Evolutionary conservation across 2,113 vertebrate species (phyloP).

Genomic region (Calyptomena viridis): DNA sequence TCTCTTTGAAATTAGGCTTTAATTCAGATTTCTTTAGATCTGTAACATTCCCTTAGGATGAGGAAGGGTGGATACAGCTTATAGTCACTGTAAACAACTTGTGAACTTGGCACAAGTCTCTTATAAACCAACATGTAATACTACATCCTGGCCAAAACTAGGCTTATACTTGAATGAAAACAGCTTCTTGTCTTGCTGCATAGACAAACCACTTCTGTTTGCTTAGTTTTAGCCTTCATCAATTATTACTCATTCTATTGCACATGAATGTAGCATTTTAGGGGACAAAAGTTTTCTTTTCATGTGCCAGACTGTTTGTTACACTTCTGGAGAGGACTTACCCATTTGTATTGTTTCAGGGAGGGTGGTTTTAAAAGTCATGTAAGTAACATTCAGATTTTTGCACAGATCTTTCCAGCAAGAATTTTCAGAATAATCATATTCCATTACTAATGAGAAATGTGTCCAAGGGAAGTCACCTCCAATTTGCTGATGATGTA

Average conservation of each 20-base stretch:
- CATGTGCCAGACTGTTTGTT: background rate
- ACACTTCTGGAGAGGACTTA: slow-evolving; percentile 50
- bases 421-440: slow-evolving; percentile 79
- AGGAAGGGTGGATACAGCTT: background rate
- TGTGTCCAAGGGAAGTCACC: slow-evolving; percentile 86
- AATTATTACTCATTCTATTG: background rate
- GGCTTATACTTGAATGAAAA: background rate
- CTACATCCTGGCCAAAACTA: background rate
- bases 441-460: slow-evolving; percentile 89
- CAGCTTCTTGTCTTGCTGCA: background rate
- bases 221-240: background rate
- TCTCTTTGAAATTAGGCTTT: background rate
- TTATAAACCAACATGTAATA: background rate
- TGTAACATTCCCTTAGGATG: background rate
- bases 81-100: background rate
- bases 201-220: background rate
- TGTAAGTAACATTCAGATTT: slow-evolving; percentile 76
- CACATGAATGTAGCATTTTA: background rate
- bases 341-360: slow-evolving; percentile 56
- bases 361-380: slow-evolving; percentile 76
- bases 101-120: background rate
- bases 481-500: slow-evolving; percentile 81
- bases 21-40: background rate
- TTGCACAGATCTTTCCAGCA: slow-evolving; percentile 81
- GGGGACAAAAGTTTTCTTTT: background rate